A percentile compares a stretch with the other conserved stretches of the same genome.
These are phyloP conservation scores for Leucosticte australis DNA, from an alignment of 2,113 vertebrate genomes.

Conservation along the genomic window DNA sequence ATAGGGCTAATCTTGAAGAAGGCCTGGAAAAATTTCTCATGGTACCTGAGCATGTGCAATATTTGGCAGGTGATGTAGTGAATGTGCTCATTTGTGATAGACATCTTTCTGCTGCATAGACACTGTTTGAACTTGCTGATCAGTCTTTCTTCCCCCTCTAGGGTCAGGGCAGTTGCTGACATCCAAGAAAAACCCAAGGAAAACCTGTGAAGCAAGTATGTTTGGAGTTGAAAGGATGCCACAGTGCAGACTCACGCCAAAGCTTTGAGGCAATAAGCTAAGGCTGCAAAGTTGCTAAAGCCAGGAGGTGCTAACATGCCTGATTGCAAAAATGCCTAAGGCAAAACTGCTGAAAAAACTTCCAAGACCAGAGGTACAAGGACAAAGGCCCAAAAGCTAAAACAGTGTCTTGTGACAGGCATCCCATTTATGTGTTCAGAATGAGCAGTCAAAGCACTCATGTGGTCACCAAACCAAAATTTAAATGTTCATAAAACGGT, in stretches of 20 bases:
- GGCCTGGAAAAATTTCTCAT: neutral
- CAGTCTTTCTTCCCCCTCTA: neutral
- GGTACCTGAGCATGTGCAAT: neutral
- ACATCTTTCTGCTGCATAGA: conserved; percentile 41
- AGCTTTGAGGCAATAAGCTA: conserved; percentile 43
- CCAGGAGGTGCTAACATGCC: conserved; percentile 14
- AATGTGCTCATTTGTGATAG: conserved; percentile 31
- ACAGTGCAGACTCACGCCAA: conserved; percentile 30
- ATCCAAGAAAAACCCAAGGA: neutral
- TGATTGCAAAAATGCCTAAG: conserved; percentile 28
- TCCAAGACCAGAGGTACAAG: conserved; percentile 4
- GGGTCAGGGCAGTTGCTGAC: conserved; percentile 44
- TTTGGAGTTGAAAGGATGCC: conserved; percentile 53
- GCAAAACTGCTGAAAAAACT: conserved; percentile 4
- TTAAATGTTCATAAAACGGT: neutral
- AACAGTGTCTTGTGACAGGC: neutral
- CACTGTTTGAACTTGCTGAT: conserved; percentile 47
- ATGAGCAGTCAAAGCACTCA: neutral
- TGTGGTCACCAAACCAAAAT: neutral
- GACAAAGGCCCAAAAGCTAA: neutral
- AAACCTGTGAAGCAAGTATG: conserved; percentile 45
- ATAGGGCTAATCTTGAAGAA: neutral
- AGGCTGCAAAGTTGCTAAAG: conserved; percentile 42
- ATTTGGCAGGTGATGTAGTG: neutral
- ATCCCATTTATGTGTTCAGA: neutral